Percentiles rank a stretch among this genome's conserved stretches.
phyloP scores from a whole-genome alignment of 2,888 invertebrate genomes.

The Bibio marci region DNA sequence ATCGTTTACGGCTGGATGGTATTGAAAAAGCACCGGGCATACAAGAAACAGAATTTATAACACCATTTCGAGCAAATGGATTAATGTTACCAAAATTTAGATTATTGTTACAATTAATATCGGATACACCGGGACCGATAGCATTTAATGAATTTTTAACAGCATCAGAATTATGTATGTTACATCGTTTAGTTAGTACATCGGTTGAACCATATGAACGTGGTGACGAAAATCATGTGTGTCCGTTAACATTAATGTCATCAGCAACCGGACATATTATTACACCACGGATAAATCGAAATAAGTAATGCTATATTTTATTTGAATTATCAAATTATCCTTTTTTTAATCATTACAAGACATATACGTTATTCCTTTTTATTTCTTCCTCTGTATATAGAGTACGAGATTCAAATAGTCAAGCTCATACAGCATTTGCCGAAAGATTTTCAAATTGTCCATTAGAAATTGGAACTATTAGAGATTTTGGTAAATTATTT shows the following conservation, averaged over 20 bases:
- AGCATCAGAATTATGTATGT: conserved; percentile 31
- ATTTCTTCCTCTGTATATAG: neutral
- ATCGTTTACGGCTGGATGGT: conserved; percentile 39
- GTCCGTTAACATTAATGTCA: conserved; percentile 24
- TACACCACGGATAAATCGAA: conserved; percentile 1
- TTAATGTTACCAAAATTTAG: conserved; percentile 41
- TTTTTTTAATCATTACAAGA: neutral
- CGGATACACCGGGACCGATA: conserved; percentile 26
- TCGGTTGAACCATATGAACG: conserved; percentile 38
- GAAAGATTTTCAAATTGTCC: conserved; percentile 32
- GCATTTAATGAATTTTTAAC: conserved; percentile 23
- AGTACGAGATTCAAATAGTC: conserved; percentile 16
- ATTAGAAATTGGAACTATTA: conserved; percentile 45
- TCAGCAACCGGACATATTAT: conserved; percentile 6
- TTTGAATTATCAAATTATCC: neutral
- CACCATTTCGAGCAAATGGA: conserved; percentile 40
- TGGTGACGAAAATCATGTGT: conserved; percentile 38
- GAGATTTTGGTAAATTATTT: conserved; percentile 25
- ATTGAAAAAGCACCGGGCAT: conserved; percentile 33
- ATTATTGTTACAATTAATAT: conserved; percentile 40
- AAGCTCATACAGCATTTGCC: conserved; percentile 1
- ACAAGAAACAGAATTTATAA: conserved; percentile 30
- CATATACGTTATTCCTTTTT: neutral
- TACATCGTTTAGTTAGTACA: conserved; percentile 41
- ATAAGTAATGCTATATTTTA: conserved; percentile 3